Evolutionary conservation across 1,140 invertebrate genomes (phyloP).

Genomic region (Bombus sylvicola): DNA sequence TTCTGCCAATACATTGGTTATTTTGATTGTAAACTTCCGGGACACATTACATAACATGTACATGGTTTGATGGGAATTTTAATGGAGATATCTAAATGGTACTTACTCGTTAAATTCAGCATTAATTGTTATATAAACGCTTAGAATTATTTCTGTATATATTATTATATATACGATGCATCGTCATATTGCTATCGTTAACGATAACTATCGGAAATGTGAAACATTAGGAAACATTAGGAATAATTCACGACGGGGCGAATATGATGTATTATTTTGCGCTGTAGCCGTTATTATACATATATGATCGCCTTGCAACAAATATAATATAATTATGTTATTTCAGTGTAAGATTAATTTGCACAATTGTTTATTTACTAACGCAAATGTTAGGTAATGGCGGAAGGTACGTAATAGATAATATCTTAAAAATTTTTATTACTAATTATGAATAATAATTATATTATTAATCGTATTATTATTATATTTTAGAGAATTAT

Average conservation of each 20-base stretch:
- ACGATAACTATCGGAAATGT: constrained; percentile 17
- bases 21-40: background rate
- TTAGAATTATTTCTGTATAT: constrained; percentile 26
- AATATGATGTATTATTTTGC: constrained; percentile 41
- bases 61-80: background rate
- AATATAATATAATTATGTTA: constrained; percentile 70
- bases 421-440: background rate
- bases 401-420: background rate
- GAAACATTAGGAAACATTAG: constrained; percentile 11
- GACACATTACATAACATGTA: background rate
- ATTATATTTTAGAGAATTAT: background rate
- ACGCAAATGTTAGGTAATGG: background rate
- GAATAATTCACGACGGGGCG: background rate
- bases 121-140: background rate
- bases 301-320: constrained; percentile 69
- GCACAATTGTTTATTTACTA: background rate
- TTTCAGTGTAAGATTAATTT: background rate
- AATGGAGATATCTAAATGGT: constrained; percentile 24
- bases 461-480: background rate
- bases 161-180: constrained; percentile 21
- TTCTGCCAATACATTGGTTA: background rate
- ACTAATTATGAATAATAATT: background rate
- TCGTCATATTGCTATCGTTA: constrained; percentile 16
- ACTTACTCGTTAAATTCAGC: constrained; percentile 46
- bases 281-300: constrained; percentile 68